Percentiles rank a stretch among this genome's conserved stretches.
phyloP scores from a whole-genome alignment of 2,113 vertebrate species.

The Oxyruncus cristatus region DNA sequence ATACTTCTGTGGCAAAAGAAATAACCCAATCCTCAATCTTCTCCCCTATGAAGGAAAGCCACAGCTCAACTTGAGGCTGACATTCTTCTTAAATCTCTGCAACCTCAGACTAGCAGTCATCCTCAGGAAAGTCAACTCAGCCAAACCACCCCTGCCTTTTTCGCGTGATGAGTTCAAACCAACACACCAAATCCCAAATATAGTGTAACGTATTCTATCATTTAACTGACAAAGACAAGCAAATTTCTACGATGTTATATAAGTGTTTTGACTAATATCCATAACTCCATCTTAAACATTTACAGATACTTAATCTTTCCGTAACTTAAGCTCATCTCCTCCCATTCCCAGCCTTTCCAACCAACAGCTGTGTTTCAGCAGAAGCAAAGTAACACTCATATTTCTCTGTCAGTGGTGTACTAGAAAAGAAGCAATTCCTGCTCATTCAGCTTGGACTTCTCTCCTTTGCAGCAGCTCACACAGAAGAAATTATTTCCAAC shows the following conservation, averaged over 20 bases:
- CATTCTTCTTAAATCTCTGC: background rate
- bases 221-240: background rate
- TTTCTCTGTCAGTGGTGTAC: background rate
- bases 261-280: background rate
- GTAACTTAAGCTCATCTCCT: background rate
- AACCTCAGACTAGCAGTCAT: background rate
- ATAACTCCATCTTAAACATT: background rate
- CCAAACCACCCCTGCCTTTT: background rate
- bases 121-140: background rate
- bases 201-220: background rate
- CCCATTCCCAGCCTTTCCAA: background rate
- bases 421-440: background rate
- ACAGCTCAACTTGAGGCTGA: background rate
- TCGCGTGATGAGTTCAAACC: background rate
- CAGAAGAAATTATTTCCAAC: background rate
- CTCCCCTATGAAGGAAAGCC: background rate
- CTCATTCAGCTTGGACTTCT: background rate
- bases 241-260: background rate
- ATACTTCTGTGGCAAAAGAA: background rate
- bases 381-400: background rate
- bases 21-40: background rate
- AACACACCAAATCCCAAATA: background rate
- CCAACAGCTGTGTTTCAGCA: background rate
- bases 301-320: background rate
- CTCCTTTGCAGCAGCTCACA: background rate